Conservation (phyloP, 30 jellyfish, hydroid and myxozoan genomes). For the Clytia hemisphaerica region DNA sequence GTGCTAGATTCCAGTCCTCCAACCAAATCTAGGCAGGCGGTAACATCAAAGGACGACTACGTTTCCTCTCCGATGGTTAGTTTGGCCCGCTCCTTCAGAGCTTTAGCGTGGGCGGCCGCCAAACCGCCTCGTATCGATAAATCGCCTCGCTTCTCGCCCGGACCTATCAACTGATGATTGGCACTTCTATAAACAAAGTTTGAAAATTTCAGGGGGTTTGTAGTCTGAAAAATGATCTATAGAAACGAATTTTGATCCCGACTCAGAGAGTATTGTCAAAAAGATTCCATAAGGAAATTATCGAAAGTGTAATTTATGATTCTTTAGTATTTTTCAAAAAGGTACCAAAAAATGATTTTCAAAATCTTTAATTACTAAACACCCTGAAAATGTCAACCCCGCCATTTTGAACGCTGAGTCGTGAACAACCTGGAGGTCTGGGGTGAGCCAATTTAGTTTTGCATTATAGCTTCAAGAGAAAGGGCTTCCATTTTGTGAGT, state of each 20-base stretch:
- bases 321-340: background rate
- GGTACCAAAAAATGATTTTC: background rate
- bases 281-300: too few relatives aligned
- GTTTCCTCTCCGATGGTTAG: too few relatives aligned
- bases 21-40: too few relatives aligned
- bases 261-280: too few relatives aligned
- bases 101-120: too few relatives aligned
- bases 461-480: conserved; percentile 66
- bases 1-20: too few relatives aligned
- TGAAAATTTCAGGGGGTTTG: conserved; percentile 18
- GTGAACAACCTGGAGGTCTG: conserved; percentile 79
- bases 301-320: background rate
- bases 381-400: conserved; percentile 48
- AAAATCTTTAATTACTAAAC: too few relatives aligned
- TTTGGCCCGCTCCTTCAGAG: too few relatives aligned
- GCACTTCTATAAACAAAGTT: conserved; percentile 27
- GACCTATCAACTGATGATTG: too few relatives aligned
- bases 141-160: too few relatives aligned
- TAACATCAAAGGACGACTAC: too few relatives aligned
- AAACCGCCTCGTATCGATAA: too few relatives aligned
- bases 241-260: background rate
- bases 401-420: conserved; percentile 38
- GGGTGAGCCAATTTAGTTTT: conserved; percentile 94
- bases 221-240: background rate
- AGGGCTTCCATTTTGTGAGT: conserved; percentile 58